Evolutionary conservation across 2,888 invertebrate genomes (phyloP).

Genomic region (Agriopis leucophaearia): DNA sequence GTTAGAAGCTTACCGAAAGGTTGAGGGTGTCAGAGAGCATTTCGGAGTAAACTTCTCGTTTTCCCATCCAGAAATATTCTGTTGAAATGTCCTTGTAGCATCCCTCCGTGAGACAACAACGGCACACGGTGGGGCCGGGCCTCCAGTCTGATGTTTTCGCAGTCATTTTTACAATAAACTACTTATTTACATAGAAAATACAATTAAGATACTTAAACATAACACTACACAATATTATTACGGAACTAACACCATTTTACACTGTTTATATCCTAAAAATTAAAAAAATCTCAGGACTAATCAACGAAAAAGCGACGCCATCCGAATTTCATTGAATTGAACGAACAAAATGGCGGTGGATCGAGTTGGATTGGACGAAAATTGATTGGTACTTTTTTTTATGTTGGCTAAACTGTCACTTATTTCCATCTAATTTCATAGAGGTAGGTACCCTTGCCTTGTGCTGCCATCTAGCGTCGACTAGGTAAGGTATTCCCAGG

Average conservation of each 20-base stretch:
- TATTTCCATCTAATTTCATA: too few relatives aligned
- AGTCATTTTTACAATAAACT: constrained; percentile 67
- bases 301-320: constrained; percentile 38
- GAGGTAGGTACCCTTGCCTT: too few relatives aligned
- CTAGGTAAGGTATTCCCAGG: background rate
- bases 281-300: constrained; percentile 8
- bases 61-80: constrained; percentile 84
- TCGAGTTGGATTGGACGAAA: background rate
- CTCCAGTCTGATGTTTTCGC: constrained; percentile 75
- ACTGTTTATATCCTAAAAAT: constrained; percentile 17
- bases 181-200: constrained; percentile 62
- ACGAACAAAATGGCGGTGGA: constrained; percentile 16
- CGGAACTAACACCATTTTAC: constrained; percentile 41
- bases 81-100: constrained; percentile 83
- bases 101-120: constrained; percentile 79
- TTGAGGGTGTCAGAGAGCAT: constrained; percentile 76
- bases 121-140: constrained; percentile 79
- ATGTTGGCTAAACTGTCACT: background rate
- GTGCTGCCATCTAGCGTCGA: background rate
- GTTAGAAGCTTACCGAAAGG: constrained; percentile 64
- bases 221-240: constrained; percentile 46
- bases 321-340: constrained; percentile 20
- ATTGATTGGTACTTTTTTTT: background rate
- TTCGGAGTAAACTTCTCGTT: constrained; percentile 79
- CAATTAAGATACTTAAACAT: constrained; percentile 52